phyloP scores from a whole-genome alignment of 1,140 invertebrate species.

The Drosophila fuyamai region DNA sequence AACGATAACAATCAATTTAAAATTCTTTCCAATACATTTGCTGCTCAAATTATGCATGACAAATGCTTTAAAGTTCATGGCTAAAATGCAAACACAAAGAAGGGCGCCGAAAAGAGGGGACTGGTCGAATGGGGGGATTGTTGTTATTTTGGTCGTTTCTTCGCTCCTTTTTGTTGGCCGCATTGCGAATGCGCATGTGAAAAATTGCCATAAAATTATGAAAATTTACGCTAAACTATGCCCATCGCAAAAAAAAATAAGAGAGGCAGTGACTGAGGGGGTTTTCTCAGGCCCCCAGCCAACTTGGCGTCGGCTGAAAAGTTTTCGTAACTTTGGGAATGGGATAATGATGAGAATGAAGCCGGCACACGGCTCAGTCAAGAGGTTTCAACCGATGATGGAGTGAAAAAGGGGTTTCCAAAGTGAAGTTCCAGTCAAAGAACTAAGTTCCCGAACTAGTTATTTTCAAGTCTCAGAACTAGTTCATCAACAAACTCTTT shows the following conservation, averaged over 20 bases:
- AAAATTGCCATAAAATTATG: conserved; percentile 82
- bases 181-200: conserved; percentile 66
- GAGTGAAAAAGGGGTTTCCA: neutral
- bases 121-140: neutral
- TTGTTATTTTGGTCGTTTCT: conserved; percentile 19
- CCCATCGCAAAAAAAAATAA: conserved; percentile 1
- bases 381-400: conserved; percentile 8
- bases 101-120: conserved; percentile 3
- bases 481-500: conserved; percentile 42
- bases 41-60: conserved; percentile 81
- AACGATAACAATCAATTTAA: conserved; percentile 79
- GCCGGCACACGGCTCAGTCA: conserved; percentile 34
- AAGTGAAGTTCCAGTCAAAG: conserved; percentile 15
- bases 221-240: conserved; percentile 77
- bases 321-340: conserved; percentile 45
- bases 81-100: conserved; percentile 77
- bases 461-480: conserved; percentile 44
- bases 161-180: conserved; percentile 19
- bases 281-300: conserved; percentile 27
- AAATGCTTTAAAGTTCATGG: conserved; percentile 83
- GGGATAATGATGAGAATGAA: conserved; percentile 52
- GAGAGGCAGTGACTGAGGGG: neutral
- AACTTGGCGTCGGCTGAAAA: conserved; percentile 46
- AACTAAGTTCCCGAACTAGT: conserved; percentile 42
- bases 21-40: conserved; percentile 83